Conservation (phyloP, 2,888 invertebrate species). For the Conchocele bisecta region DNA sequence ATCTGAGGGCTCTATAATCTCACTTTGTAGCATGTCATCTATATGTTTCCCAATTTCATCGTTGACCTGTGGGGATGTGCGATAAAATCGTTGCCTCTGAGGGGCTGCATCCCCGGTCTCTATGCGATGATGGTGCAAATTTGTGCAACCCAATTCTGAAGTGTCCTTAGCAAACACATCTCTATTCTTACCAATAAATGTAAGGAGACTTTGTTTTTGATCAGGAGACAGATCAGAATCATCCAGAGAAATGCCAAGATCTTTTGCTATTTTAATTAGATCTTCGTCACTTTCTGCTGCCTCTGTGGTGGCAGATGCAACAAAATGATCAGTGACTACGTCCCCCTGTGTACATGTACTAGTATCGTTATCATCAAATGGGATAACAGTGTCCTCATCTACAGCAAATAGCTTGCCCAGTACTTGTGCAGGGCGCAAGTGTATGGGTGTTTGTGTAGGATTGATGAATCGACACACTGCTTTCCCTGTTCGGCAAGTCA, state of each 20-base stretch:
- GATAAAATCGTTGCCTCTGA: slow-evolving; percentile 13
- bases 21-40: slow-evolving; percentile 12
- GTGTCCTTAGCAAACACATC: slow-evolving; percentile 41
- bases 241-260: slow-evolving; percentile 25
- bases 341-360: background rate
- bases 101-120: slow-evolving; percentile 22
- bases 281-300: background rate
- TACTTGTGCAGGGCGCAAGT: background rate
- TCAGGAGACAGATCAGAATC: slow-evolving; percentile 8
- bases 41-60: slow-evolving; percentile 1
- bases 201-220: slow-evolving; percentile 9
- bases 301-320: background rate
- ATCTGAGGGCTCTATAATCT: slow-evolving; percentile 21
- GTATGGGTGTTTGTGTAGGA: slow-evolving; percentile 4
- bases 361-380: background rate
- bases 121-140: slow-evolving; percentile 21
- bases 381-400: slow-evolving; percentile 11
- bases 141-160: slow-evolving; percentile 40
- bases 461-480: slow-evolving; percentile 32
- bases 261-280: background rate
- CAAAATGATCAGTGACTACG: background rate
- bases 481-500: slow-evolving; percentile 5
- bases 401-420: slow-evolving; percentile 25
- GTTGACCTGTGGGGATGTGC: slow-evolving; percentile 11
- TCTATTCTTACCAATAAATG: slow-evolving; percentile 30